Conservation (phyloP, 2,888 invertebrate species). For the Ophonus ardosiacus region DNA sequence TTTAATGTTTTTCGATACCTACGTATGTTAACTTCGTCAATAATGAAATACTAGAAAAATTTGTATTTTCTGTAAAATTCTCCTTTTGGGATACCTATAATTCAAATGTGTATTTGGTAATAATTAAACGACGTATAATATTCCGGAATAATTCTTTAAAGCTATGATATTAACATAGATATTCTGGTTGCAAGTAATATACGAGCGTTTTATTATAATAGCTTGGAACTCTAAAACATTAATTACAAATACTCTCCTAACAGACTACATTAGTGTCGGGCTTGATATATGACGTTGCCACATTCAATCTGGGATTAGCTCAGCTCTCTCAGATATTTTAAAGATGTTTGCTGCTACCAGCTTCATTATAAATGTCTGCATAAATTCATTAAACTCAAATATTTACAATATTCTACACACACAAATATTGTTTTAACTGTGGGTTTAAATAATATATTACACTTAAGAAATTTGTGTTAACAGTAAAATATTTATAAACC, state of each 20-base stretch:
- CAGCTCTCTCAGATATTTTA: slow-evolving; percentile 21
- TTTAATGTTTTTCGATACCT: not conserved
- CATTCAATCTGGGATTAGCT: slow-evolving; percentile 28
- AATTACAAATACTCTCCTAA: slow-evolving; percentile 44
- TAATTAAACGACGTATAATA: not conserved
- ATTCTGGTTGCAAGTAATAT: slow-evolving; percentile 40
- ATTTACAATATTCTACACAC: slow-evolving; percentile 2
- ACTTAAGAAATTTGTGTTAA: too few species aligned
- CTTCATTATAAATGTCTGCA: slow-evolving; percentile 18
- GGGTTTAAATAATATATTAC: not conserved
- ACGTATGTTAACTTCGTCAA: too few species aligned
- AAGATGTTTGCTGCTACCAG: slow-evolving; percentile 30
- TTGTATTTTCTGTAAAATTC: not conserved
- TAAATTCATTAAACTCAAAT: slow-evolving; percentile 34
- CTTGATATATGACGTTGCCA: slow-evolving; percentile 33
- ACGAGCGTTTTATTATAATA: slow-evolving; percentile 50
- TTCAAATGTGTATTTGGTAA: not conserved
- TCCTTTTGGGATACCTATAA: not conserved
- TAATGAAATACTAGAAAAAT: too few species aligned
- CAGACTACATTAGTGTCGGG: slow-evolving; percentile 54
- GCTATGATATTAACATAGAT: slow-evolving; percentile 36
- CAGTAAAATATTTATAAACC: too few species aligned
- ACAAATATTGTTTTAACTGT: slow-evolving; percentile 10
- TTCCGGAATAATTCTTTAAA: not conserved
- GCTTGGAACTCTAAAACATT: slow-evolving; percentile 44